Base-by-base conservation (phyloP, 2,113 vertebrate genomes). In the Pterocles gutturalis region DNA sequence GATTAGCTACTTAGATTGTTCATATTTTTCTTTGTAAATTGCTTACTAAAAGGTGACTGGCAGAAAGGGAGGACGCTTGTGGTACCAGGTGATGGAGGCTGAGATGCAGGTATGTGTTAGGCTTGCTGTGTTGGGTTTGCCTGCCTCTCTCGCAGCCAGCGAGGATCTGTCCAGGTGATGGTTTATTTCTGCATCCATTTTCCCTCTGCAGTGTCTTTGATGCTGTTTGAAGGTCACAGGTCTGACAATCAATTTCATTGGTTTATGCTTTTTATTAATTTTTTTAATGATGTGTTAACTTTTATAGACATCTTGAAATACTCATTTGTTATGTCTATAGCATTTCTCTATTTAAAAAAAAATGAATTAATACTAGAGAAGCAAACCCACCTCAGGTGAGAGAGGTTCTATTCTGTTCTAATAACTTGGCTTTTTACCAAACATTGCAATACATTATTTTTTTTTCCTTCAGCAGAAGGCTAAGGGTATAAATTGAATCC, bases 341-440 rank as follows among this genome's bases (percentile, higher is more conserved):
- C 33, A 18, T 83, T 21, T 89, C 36, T 96, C 65, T 72, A 22
- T 51, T 82, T 18, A 49, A 89, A 34, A 62, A 38, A 57, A 21
- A 79, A 36, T 10, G 20, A 36, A 82, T 46, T 94, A 93, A 69
- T 75, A 33, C 25, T 92, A 17, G 34, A 81, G 85, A 91, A 94
- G 76, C 66, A 87, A 92, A 93, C 64, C 17, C 49, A 93, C 26
- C 53, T 76, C 54, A 90, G 71, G 89, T 97, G 87, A 96, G 84
- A 67, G 51, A 85, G 55, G 22, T 92, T 95, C 71, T 86, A 7
- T 95, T 96, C 78, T 93, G 26, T 92, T 95, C 54, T 87, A 82
- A 66, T 94, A 97, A 95, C 73, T 91, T 92, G 87, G 61, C 94
- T 85, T 79, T 98, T 97, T 96, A 93, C 83, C 78, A 96, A 78